Evolutionary conservation across 1,140 invertebrate species (phyloP).

Genomic region (Habropoda laboriosa): DNA sequence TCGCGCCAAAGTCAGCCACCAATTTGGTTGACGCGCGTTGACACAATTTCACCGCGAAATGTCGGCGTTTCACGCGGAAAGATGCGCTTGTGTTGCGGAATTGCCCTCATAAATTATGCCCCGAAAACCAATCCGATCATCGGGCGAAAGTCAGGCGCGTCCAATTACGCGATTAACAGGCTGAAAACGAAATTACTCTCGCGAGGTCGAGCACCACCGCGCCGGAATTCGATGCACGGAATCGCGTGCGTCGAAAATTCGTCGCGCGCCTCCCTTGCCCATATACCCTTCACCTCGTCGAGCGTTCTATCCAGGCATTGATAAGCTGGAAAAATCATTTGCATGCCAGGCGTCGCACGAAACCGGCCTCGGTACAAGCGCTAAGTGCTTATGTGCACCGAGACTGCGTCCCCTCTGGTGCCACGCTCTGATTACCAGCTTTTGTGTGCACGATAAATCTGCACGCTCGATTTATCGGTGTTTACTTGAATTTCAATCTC

Average conservation of each 20-base stretch:
- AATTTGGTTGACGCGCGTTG: not conserved
- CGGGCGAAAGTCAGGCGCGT: constrained; percentile 56
- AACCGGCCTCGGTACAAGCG: not conserved
- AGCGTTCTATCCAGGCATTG: constrained; percentile 35
- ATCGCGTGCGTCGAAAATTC: constrained; percentile 46
- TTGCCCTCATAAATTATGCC: constrained; percentile 37
- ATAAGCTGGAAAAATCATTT: constrained; percentile 20
- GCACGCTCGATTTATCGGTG: constrained; percentile 37
- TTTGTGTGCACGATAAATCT: constrained; percentile 23
- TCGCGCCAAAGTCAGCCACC: too few species aligned
- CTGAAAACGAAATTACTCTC: constrained; percentile 65
- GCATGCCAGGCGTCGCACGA: not conserved
- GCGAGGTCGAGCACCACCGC: constrained; percentile 43
- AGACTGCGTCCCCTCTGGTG: not conserved
- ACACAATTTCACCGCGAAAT: too few species aligned
- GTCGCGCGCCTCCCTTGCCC: constrained; percentile 1
- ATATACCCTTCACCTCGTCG: constrained; percentile 4
- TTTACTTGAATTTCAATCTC: constrained; percentile 35
- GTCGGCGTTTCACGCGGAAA: too few species aligned
- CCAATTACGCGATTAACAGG: constrained; percentile 64
- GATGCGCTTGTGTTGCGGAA: constrained; percentile 5
- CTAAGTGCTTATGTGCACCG: not conserved
- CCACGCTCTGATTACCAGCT: constrained; percentile 16
- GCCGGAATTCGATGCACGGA: constrained; percentile 44
- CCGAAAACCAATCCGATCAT: constrained; percentile 45